A percentile compares a stretch with the other conserved stretches of the same genome.
Evolutionary conservation across 1,140 invertebrate species (phyloP).

Genomic region (Branchinecta lindahli): DNA sequence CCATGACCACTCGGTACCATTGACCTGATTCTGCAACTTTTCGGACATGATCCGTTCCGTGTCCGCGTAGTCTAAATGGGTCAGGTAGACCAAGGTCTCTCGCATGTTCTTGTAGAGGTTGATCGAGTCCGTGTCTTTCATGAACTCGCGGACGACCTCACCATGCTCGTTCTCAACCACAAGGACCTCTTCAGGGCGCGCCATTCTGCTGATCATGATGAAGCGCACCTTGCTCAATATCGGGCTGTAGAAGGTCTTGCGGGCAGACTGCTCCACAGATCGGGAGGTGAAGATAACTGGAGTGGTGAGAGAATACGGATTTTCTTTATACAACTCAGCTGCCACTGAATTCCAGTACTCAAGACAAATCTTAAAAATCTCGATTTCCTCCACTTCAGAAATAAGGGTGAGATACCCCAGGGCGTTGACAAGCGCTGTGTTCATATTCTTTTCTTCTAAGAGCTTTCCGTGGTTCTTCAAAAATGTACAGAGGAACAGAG

Average conservation of each 20-base stretch:
- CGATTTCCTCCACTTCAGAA: constrained; percentile 96
- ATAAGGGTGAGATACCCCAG: constrained; percentile 89
- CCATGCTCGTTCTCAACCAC: constrained; percentile 99
- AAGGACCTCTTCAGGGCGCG: constrained; percentile 99
- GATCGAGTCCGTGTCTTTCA: constrained; percentile 99
- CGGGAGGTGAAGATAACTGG: constrained; percentile 15
- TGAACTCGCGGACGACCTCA: constrained; percentile 96
- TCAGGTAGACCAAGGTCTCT: constrained; percentile 95
- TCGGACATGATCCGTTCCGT: constrained; percentile 99
- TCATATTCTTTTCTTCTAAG: constrained; percentile 60
- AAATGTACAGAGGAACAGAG: constrained; percentile 91
- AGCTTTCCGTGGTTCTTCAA: constrained; percentile 85
- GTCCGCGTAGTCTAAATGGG: constrained; percentile 93
- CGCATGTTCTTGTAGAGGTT: constrained; percentile 99
- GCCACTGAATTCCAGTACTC: constrained; percentile 96
- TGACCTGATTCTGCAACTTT: constrained; percentile 97
- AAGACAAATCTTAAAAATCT: constrained; percentile 99
- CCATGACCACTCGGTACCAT: constrained; percentile 98
- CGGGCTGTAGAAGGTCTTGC: constrained; percentile 18
- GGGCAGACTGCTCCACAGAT: neutral
- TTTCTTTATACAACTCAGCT: constrained; percentile 67
- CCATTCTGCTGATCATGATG: constrained; percentile 99
- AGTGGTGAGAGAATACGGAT: constrained; percentile 27
- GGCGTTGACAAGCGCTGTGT: constrained; percentile 46
- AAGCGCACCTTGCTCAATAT: constrained; percentile 51